These are phyloP conservation scores for Noctilio leporinus DNA, from an alignment of 2,113 vertebrate species.

Conservation along the genomic window DNA sequence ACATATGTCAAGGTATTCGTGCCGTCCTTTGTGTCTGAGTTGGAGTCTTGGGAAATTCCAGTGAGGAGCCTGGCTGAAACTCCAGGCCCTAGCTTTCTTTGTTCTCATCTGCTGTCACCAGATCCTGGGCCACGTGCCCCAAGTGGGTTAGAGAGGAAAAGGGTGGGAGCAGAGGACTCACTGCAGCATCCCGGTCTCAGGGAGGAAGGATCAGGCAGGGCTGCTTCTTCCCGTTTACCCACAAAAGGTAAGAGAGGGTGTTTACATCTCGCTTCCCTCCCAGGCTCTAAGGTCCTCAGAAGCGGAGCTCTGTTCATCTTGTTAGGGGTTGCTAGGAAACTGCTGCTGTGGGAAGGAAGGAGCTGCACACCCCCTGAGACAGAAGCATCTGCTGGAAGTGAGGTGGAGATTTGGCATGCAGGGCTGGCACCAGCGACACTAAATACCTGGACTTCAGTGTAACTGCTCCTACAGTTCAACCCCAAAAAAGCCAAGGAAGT, in stretches of 20 bases:
- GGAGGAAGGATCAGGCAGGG: rapidly evolving
- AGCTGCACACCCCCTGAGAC: background rate
- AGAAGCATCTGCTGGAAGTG: background rate
- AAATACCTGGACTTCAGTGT: background rate
- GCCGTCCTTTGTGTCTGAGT: background rate
- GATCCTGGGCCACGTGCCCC: background rate
- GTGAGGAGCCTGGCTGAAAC: background rate
- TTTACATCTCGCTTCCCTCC: background rate
- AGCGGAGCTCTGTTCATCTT: background rate
- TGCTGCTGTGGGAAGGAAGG: background rate
- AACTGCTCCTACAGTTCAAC: background rate
- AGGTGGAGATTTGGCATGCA: background rate
- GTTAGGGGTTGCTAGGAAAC: background rate
- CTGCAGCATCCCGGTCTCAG: background rate
- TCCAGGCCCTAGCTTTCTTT: background rate
- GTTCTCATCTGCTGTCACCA: background rate
- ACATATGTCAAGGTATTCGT: background rate
- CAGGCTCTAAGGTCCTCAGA: background rate
- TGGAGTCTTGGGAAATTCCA: background rate
- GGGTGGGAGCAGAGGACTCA: background rate
- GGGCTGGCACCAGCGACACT: background rate
- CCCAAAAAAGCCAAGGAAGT: no score
- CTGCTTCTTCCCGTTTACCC: background rate
- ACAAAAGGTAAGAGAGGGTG: background rate
- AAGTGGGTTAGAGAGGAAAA: background rate